Evolutionary conservation across 2,797 vertebrate genomes (phyloP).

Genomic region (Microctenopoma stevenorrisi): DNA sequence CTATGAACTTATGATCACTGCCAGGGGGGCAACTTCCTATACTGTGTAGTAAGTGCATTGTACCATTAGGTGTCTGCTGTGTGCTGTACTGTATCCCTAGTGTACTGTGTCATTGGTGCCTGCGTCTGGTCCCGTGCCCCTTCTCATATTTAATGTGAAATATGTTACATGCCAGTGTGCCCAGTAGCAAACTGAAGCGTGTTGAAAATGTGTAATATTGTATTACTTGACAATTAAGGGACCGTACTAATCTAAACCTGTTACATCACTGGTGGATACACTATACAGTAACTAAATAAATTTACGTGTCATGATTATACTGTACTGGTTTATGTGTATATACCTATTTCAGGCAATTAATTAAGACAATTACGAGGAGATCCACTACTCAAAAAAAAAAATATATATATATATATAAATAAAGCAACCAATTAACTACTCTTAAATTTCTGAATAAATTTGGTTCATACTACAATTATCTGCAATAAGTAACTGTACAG

Average conservation of each 20-base stretch:
- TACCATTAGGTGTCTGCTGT: slow-evolving; percentile 56
- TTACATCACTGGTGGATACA: neutral
- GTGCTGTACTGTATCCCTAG: slow-evolving; percentile 25
- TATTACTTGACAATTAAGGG: neutral
- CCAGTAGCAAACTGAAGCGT: neutral
- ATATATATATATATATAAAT: no score
- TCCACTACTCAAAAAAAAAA: no score
- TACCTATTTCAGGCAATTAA: no score
- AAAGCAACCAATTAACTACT: no score
- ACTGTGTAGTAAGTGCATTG: slow-evolving; percentile 42
- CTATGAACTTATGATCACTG: no score
- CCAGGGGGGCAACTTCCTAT: no score
- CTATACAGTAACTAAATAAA: neutral
- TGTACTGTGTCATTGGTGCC: slow-evolving; percentile 11
- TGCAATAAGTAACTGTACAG: no score
- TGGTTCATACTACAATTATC: no score
- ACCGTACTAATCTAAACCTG: slow-evolving; percentile 3
- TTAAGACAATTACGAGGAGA: no score
- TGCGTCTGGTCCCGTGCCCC: neutral
- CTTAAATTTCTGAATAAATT: no score
- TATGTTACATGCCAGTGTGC: slow-evolving; percentile 1
- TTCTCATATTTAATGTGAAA: neutral
- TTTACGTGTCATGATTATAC: no score
- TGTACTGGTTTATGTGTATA: no score
- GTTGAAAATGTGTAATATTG: slow-evolving; percentile 2